A percentile compares a stretch with the other conserved stretches of the same genome.
These are phyloP conservation scores for Volucella inflata DNA, from an alignment of 2,888 invertebrate species.

Conservation along the genomic window DNA sequence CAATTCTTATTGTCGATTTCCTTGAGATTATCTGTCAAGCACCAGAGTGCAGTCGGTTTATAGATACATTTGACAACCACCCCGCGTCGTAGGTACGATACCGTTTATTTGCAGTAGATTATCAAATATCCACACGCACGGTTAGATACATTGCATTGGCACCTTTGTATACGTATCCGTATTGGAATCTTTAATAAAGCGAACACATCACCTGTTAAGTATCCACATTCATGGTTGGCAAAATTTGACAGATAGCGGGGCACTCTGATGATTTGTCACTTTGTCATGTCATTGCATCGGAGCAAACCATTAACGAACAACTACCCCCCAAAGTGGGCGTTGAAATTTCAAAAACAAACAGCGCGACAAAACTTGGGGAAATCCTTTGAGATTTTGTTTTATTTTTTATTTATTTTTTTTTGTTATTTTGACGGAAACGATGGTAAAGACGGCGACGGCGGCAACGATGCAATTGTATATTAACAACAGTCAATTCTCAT, in stretches of 20 bases:
- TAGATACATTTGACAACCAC: slow-evolving; percentile 33
- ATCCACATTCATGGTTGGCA: slow-evolving; percentile 44
- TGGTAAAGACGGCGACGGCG: slow-evolving; percentile 28
- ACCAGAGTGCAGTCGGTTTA: neutral
- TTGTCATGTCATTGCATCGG: slow-evolving; percentile 51
- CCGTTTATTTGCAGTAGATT: slow-evolving; percentile 20
- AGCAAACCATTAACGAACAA: slow-evolving; percentile 21
- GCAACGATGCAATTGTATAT: slow-evolving; percentile 56
- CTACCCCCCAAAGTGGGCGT: slow-evolving; percentile 10
- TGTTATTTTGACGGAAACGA: slow-evolving; percentile 21
- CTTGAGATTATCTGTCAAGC: slow-evolving; percentile 48
- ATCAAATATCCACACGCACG: slow-evolving; percentile 40
- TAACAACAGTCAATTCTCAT: slow-evolving; percentile 72
- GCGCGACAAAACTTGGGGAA: slow-evolving; percentile 40
- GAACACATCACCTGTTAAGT: slow-evolving; percentile 51
- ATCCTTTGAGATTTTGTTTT: neutral
- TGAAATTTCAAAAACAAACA: slow-evolving; percentile 33
- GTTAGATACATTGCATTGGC: slow-evolving; percentile 26
- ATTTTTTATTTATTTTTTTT: slow-evolving; percentile 21
- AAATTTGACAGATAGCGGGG: slow-evolving; percentile 47
- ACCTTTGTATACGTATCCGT: neutral
- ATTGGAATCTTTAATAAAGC: slow-evolving; percentile 25
- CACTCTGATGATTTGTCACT: slow-evolving; percentile 44
- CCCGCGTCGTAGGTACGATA: slow-evolving; percentile 20
- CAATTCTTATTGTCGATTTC: slow-evolving; percentile 11